These are phyloP conservation scores for Sesia apiformis DNA, from an alignment of 2,888 invertebrate species.

Conservation along the genomic window DNA sequence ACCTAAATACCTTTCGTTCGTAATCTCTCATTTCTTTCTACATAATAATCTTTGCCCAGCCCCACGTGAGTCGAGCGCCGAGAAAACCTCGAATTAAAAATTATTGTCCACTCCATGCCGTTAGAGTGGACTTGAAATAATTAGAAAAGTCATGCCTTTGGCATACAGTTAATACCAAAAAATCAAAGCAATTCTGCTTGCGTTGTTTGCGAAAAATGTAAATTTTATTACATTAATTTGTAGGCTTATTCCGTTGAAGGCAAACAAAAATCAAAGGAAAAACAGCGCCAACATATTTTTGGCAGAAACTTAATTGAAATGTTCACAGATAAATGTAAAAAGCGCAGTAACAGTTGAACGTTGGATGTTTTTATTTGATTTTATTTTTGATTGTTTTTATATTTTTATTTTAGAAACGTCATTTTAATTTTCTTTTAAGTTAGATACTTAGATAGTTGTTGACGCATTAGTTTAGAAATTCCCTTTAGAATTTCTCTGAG, in stretches of 20 bases:
- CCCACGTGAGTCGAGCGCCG: not conserved
- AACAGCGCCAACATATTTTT: not conserved
- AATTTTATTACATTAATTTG: not conserved
- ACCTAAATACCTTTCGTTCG: too few species aligned
- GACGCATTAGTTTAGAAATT: too few species aligned
- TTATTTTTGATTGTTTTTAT: too few species aligned
- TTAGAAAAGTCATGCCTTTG: conserved; percentile 6
- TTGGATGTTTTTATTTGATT: too few species aligned
- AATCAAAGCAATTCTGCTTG: not conserved
- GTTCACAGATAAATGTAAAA: not conserved
- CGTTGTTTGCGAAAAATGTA: not conserved
- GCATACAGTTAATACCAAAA: not conserved
- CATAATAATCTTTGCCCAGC: too few species aligned
- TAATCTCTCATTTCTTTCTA: too few species aligned
- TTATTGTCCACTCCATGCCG: conserved; percentile 18
- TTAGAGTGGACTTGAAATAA: conserved; percentile 13
- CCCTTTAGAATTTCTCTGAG: too few species aligned
- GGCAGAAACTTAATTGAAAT: not conserved
- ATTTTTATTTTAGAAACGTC: too few species aligned
- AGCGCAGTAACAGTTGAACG: not conserved
- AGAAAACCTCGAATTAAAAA: conserved; percentile 23
- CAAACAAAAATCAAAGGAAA: too few species aligned
- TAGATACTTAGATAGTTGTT: too few species aligned
- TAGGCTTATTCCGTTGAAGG: too few species aligned
- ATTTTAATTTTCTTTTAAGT: too few species aligned